A percentile compares a stretch with the other conserved stretches of the same genome.
Conservation (phyloP, 1,140 invertebrate genomes). For the Psix sp. region DNA sequence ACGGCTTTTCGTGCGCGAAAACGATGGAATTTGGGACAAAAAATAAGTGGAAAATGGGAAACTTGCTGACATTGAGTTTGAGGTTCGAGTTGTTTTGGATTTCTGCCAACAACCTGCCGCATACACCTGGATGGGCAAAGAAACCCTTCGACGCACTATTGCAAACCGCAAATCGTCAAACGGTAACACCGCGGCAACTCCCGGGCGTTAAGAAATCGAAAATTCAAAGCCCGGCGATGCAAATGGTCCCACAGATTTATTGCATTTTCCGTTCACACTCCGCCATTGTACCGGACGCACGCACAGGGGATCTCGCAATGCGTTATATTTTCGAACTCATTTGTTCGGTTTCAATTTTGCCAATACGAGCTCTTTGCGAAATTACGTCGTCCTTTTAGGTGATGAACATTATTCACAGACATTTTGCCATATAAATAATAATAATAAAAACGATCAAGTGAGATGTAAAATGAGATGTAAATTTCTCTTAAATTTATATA, state of each 20-base stretch:
- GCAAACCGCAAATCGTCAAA: conserved; percentile 49
- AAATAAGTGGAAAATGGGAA: conserved; percentile 32
- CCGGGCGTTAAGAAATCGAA: conserved; percentile 56
- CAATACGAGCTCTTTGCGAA: conserved; percentile 13
- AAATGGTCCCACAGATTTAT: conserved; percentile 53
- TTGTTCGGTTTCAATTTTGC: conserved; percentile 15
- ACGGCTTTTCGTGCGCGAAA: conserved; percentile 47
- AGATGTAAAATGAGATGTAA: not conserved
- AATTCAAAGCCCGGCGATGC: conserved; percentile 49
- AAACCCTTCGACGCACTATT: conserved; percentile 56
- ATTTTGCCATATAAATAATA: not conserved
- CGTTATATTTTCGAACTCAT: conserved; percentile 48
- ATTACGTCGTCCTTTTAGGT: conserved; percentile 1
- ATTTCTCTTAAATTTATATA: no score
- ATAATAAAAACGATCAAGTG: not conserved
- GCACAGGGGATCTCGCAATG: conserved; percentile 7
- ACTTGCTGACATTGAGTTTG: conserved; percentile 65
- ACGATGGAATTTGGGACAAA: conserved; percentile 5
- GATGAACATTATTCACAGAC: conserved; percentile 2
- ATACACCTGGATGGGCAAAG: conserved; percentile 68
- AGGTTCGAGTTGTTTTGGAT: conserved; percentile 68
- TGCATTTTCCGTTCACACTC: conserved; percentile 37
- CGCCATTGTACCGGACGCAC: conserved; percentile 34
- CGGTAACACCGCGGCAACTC: conserved; percentile 41
- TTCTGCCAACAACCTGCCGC: conserved; percentile 67